Conservation (phyloP, 2,797 vertebrate species). For the Smutsia temminckii region DNA sequence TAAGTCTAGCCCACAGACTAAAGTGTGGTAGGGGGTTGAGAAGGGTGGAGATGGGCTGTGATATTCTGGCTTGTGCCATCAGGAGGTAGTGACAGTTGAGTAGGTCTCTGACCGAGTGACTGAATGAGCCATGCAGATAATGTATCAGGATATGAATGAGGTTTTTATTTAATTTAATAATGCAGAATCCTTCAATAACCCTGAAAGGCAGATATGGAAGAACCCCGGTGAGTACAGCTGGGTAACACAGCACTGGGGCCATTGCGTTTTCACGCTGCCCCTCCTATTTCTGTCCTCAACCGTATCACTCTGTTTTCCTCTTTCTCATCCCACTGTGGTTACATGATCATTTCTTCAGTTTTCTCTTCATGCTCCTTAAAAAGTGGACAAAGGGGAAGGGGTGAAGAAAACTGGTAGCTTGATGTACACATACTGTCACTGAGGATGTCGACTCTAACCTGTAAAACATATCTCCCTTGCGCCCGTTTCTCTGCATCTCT, state of each 20-base stretch:
- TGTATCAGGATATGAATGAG: too few relatives aligned
- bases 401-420: not conserved
- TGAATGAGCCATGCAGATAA: not conserved
- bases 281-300: not conserved
- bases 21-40: not conserved
- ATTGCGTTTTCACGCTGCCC: rapidly evolving
- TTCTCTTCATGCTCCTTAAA: not conserved
- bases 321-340: not conserved
- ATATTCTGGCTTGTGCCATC: not conserved
- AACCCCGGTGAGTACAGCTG: rapidly evolving
- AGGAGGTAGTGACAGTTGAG: not conserved
- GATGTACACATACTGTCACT: rapidly evolving
- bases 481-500: not conserved
- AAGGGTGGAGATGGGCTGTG: not conserved
- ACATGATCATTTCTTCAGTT: not conserved
- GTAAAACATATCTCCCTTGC: rapidly evolving
- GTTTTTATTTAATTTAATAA: not conserved
- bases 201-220: not conserved
- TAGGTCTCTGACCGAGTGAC: not conserved
- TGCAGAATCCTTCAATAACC: not conserved
- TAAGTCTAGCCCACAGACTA: not conserved
- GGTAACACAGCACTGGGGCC: not conserved
- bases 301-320: not conserved
- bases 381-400: not conserved
- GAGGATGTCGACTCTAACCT: not conserved